A percentile compares a stretch with the other conserved stretches of the same genome.
Conservation (phyloP, 1,140 invertebrate species). For the Drosophila neocordata region DNA sequence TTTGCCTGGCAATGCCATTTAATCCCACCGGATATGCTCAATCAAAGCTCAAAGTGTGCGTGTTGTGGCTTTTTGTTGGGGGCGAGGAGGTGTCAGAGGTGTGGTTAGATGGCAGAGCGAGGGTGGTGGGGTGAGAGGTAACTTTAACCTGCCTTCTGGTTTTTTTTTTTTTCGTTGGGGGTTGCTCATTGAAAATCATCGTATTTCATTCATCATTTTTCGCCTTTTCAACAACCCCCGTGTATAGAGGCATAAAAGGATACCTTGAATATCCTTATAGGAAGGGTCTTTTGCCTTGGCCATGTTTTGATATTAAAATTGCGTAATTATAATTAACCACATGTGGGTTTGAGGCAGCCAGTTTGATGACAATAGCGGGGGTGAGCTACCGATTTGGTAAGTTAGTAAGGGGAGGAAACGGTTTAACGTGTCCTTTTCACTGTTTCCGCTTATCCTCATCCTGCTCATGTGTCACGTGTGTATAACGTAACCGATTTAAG, state of each 20-base stretch:
- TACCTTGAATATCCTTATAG: constrained; percentile 50
- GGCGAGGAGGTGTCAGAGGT: constrained; percentile 24
- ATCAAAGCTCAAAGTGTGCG: constrained; percentile 80
- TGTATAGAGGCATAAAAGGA: constrained; percentile 28
- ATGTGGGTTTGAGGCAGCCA: constrained; percentile 54
- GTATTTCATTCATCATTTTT: constrained; percentile 82
- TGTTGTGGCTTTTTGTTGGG: constrained; percentile 19
- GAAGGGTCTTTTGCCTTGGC: constrained; percentile 26
- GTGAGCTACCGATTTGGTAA: not conserved
- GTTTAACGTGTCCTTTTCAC: constrained; percentile 64
- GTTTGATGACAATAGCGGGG: not conserved
- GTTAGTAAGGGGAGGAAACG: constrained; percentile 19
- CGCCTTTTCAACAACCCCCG: constrained; percentile 76
- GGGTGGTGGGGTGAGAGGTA: constrained; percentile 18
- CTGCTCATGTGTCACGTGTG: constrained; percentile 42
- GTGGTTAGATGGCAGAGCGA: constrained; percentile 17
- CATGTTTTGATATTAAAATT: constrained; percentile 82
- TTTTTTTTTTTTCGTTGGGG: constrained; percentile 36
- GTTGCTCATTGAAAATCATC: constrained; percentile 74
- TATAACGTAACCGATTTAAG: constrained; percentile 71
- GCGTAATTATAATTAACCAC: constrained; percentile 82
- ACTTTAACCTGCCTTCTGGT: constrained; percentile 53
- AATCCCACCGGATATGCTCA: constrained; percentile 82
- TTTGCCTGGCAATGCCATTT: constrained; percentile 55
- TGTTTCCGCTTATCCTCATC: constrained; percentile 60